Evolutionary conservation across 1,140 invertebrate genomes (phyloP), one percentile per base, ranked within the genome.

Genomic region (Conus ventricosus): DNA sequence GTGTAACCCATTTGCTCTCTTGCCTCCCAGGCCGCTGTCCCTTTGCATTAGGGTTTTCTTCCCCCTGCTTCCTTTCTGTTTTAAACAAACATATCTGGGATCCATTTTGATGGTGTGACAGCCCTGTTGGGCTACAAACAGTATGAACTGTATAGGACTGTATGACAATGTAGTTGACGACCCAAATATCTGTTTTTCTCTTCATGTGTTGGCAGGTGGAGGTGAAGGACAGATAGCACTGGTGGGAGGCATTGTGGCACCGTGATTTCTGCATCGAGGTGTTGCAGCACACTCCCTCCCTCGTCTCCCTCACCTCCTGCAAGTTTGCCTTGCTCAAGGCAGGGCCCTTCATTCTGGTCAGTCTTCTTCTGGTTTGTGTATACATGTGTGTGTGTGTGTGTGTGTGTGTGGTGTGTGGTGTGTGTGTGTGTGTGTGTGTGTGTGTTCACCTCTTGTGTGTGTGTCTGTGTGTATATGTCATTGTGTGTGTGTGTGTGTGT

Each of bases 211-310:
- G 90, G 27, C 89, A 94, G 94, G 90, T 92, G 7, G 80, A 88
- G 85, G 85, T 87, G 57, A 90, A 93, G 89, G 88, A 91, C 93
- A 94, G 90, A 93, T 93, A 91, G 91, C 92, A 1, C 78, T 94
- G 20, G 93, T 93, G 90, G 94, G 94, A 53, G 93, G 94, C 88
- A 84, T 95, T 5, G 94, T 95, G 91, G 94, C 13, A 91, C 94
- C 88, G 90, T 92, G 15, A 93, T 81, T 94, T 93, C 88, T 93
- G 92, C 88, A 25, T 85, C 11, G 85, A 90, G 39, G 84, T 91
- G 91, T 11, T 87, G 27, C 53, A 75, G 82, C 57, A 89, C 90
- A 89, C 87, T 91, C 92, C 27, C 51, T 91, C 23, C 93, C 92
- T 63, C 88, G 54, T 88, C 20, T 84, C 78, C n/a, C 67, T 88